Percentiles rank a stretch among this genome's conserved stretches.
Conservation (phyloP, 2,888 invertebrate genomes). For the Tenthredo amoena region DNA sequence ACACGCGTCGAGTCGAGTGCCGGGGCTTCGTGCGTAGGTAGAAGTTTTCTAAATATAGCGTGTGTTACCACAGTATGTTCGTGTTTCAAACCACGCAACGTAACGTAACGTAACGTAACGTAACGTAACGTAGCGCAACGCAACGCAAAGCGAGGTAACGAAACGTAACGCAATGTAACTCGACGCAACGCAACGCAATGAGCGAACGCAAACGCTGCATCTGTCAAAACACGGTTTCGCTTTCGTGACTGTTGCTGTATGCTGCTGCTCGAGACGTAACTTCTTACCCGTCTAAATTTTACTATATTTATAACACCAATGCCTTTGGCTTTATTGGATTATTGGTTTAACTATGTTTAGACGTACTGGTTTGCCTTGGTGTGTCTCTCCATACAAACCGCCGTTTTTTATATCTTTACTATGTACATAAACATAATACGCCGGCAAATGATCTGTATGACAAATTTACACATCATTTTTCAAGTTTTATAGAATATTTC, state of each 20-base stretch:
- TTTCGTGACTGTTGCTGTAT: not conserved
- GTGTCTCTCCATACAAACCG: not conserved
- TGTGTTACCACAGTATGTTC: conserved; percentile 27
- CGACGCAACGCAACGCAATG: not conserved
- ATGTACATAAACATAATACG: not conserved
- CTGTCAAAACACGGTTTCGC: conserved; percentile 48
- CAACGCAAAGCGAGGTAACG: not conserved
- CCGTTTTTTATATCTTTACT: not conserved
- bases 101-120: not conserved
- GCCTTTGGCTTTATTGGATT: conserved; percentile 42
- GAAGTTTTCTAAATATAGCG: conserved; percentile 20
- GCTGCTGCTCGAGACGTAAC: not conserved
- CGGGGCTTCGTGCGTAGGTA: conserved; percentile 41
- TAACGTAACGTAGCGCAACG: not conserved
- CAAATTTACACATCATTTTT: not conserved
- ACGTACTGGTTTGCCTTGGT: not conserved
- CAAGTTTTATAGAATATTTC: not conserved
- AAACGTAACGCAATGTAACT: not conserved
- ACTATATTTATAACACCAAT: conserved; percentile 43
- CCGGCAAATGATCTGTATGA: too few relatives aligned
- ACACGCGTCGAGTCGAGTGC: conserved; percentile 56
- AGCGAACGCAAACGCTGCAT: conserved; percentile 28
- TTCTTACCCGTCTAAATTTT: not conserved
- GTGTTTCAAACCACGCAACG: conserved; percentile 8
- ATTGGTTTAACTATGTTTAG: conserved; percentile 49